Conservation (phyloP, 1,140 invertebrate genomes). For the Dysdera silvatica region DNA sequence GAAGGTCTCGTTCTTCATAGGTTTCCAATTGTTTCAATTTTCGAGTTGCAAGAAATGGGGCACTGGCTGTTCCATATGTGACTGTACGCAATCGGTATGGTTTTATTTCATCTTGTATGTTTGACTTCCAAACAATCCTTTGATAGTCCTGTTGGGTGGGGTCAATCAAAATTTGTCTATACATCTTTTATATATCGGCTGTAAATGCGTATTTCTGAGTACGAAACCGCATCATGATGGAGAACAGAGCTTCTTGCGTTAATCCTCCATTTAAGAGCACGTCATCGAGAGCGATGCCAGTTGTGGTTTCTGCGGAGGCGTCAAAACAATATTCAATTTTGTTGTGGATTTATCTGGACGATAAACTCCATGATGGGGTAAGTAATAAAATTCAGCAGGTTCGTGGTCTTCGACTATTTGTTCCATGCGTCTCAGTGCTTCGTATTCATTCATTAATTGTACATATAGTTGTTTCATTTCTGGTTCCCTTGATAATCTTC, state of each 20-base stretch:
- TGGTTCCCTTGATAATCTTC: background rate
- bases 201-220: background rate
- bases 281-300: background rate
- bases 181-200: background rate
- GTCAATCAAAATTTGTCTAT: background rate
- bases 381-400: background rate
- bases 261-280: background rate
- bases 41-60: conserved; percentile 39
- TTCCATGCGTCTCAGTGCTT: background rate
- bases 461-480: background rate
- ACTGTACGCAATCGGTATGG: conserved; percentile 37
- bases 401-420: background rate
- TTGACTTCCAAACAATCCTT: conserved; percentile 43
- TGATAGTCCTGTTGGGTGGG: conserved; percentile 32
- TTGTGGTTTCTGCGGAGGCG: background rate
- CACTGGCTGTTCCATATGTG: conserved; percentile 39
- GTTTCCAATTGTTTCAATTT: conserved; percentile 34
- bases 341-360: background rate
- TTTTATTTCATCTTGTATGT: conserved; percentile 34
- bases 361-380: background rate
- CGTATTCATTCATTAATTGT: conserved; percentile 1
- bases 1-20: conserved; percentile 32
- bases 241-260: background rate
- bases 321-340: background rate
- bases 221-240: background rate